Percentiles rank a stretch among this genome's conserved stretches.
These are phyloP conservation scores for Ailurus styani DNA, from an alignment of 2,113 vertebrate genomes.

Conservation along the genomic window DNA sequence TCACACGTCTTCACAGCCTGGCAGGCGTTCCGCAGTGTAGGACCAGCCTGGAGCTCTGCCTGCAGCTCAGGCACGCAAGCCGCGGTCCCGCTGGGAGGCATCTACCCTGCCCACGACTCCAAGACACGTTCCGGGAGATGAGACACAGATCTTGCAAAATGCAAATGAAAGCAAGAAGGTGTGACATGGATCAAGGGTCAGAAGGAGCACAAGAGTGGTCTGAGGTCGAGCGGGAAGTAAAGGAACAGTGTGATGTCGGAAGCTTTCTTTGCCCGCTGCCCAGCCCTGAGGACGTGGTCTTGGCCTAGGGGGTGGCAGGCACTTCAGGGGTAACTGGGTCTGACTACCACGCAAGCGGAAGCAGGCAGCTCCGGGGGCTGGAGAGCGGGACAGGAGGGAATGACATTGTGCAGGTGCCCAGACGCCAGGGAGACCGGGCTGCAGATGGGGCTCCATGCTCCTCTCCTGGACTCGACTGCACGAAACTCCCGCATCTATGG, in stretches of 20 bases:
- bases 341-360: not conserved
- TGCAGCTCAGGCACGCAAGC: no score
- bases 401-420: rapidly evolving
- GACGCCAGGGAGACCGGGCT: not conserved
- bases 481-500: not conserved
- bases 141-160: not conserved
- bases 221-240: not conserved
- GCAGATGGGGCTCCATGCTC: not conserved
- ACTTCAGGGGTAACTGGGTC: not conserved
- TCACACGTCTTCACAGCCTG: constrained; percentile 33
- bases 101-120: not conserved
- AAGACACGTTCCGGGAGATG: not conserved
- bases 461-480: not conserved
- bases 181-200: not conserved
- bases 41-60: no score
- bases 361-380: not conserved
- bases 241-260: not conserved
- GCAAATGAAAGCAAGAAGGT: not conserved
- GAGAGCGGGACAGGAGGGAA: not conserved
- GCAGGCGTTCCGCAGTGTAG: not conserved
- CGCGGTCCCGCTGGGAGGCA: not conserved
- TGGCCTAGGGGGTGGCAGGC: not conserved
- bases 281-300: no score
- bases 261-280: no score
- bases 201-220: not conserved